These are phyloP conservation scores for Turritopsis rubra DNA, from an alignment of 30 jellyfish, hydroid and myxozoan genomes.

Conservation along the genomic window DNA sequence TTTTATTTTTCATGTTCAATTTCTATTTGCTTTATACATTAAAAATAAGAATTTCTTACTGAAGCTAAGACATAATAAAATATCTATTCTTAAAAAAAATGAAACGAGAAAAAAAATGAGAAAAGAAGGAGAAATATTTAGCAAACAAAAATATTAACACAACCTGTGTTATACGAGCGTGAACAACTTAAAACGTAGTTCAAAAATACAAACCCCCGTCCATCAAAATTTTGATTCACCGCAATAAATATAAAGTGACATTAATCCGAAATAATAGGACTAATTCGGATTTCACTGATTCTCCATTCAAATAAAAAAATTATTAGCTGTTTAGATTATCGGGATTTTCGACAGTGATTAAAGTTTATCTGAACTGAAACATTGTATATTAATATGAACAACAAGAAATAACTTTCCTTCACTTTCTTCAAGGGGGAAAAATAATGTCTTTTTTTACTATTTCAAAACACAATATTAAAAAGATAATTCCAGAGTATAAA, in stretches of 20 bases:
- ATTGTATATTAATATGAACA: not conserved
- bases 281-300: not conserved
- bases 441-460: not conserved
- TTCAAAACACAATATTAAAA: not conserved
- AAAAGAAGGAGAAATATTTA: not conserved
- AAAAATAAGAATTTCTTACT: not conserved
- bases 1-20: not conserved
- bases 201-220: not conserved
- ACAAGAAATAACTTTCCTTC: not conserved
- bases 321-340: not conserved
- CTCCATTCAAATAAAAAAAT: not conserved
- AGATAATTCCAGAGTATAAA: not conserved
- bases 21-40: not conserved
- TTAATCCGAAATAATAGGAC: not conserved
- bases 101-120: not conserved
- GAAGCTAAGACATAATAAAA: not conserved
- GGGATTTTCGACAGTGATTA: not conserved
- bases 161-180: slow-evolving; percentile 4
- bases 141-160: slow-evolving; percentile 6
- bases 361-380: not conserved
- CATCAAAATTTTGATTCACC: not conserved
- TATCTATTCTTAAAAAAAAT: not conserved
- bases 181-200: not conserved
- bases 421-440: not conserved
- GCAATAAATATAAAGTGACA: not conserved